phyloP scores from a whole-genome alignment of 2,113 vertebrate species.

The Phyllostomus discolor region DNA sequence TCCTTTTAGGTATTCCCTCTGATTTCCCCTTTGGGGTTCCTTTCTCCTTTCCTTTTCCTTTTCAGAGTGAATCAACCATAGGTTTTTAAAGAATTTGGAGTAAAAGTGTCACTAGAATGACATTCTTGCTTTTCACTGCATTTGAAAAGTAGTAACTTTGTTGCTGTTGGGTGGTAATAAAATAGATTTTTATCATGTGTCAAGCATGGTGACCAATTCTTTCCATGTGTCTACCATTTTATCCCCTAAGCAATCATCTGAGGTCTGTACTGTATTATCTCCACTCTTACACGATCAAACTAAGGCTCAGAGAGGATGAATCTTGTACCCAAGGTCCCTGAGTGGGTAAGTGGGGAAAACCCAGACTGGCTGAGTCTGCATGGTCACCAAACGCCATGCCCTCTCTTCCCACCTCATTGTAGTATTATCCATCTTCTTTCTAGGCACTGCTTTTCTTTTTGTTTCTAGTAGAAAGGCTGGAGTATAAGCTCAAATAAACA shows the following conservation, averaged over 20 bases:
- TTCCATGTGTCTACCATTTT: not conserved
- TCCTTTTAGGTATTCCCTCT: not conserved
- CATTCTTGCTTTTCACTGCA: not conserved
- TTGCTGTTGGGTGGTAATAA: not conserved
- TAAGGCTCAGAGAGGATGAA: not conserved
- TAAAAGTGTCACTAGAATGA: not conserved
- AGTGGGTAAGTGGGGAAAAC: too few relatives aligned
- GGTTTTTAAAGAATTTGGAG: not conserved
- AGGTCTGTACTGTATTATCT: not conserved
- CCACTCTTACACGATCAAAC: not conserved
- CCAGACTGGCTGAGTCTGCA: accelerated
- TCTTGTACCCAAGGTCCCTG: not conserved
- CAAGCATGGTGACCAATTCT: not conserved
- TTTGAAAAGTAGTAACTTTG: not conserved
- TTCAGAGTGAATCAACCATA: not conserved
- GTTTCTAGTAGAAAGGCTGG: not conserved
- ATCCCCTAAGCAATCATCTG: not conserved
- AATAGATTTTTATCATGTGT: not conserved
- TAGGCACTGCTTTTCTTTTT: not conserved
- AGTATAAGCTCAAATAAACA: not conserved
- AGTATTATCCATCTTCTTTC: not conserved
- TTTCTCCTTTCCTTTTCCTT: not conserved
- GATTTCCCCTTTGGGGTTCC: not conserved
- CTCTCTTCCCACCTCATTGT: not conserved
- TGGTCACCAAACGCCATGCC: accelerated